Evolutionary conservation across 2,113 vertebrate species (phyloP).

Genomic region (Tichodroma muraria): DNA sequence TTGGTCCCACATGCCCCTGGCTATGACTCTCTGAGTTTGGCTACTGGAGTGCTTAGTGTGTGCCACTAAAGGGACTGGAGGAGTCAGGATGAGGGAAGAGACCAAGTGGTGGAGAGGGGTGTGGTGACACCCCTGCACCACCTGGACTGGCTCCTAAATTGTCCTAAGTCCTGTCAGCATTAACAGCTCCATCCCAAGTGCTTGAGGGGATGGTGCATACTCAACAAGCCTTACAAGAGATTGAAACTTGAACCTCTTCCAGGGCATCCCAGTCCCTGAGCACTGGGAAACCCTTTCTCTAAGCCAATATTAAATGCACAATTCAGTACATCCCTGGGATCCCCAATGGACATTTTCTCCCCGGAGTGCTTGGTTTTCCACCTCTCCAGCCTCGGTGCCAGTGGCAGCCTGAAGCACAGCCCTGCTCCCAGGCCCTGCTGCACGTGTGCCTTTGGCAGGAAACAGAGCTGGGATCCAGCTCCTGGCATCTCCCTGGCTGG

Average conservation of each 20-base stretch:
- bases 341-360: not conserved
- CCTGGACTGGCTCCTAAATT: not conserved
- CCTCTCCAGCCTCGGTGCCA: not conserved
- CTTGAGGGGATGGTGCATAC: not conserved
- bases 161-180: not conserved
- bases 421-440: not conserved
- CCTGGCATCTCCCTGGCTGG: not conserved
- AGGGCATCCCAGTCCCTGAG: not conserved
- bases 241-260: constrained; percentile 31
- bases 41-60: not conserved
- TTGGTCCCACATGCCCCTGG: not conserved
- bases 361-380: not conserved
- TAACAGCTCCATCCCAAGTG: not conserved
- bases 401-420: not conserved
- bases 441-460: not conserved
- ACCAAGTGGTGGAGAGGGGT: not conserved
- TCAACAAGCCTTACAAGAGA: constrained; percentile 32
- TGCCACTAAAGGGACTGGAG: not conserved
- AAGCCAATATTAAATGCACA: not conserved
- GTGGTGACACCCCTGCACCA: not conserved
- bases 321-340: not conserved
- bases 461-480: not conserved
- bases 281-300: not conserved
- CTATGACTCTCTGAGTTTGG: not conserved
- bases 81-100: not conserved